Conservation (phyloP, 1,140 invertebrate genomes). For the Drosophila repletoides region DNA sequence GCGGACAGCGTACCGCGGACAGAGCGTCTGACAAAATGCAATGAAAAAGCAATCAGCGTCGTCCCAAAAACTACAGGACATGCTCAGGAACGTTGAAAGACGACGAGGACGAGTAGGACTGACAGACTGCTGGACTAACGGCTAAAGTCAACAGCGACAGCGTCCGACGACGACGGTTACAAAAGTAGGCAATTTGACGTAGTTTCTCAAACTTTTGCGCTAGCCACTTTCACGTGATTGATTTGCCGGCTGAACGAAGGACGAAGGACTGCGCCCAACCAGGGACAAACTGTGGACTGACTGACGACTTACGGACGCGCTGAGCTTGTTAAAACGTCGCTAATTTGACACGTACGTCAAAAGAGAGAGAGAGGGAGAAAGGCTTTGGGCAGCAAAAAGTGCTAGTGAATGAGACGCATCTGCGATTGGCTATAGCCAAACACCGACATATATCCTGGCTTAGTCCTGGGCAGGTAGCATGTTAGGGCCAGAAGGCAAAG, state of each 20-base stretch:
- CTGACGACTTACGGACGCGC: slow-evolving; percentile 15
- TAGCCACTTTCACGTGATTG: slow-evolving; percentile 68
- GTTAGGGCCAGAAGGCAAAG: neutral
- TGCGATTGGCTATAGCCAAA: slow-evolving; percentile 5
- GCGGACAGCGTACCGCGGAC: neutral
- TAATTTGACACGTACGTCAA: slow-evolving; percentile 75
- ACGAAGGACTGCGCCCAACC: neutral
- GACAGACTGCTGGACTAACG: too few species aligned
- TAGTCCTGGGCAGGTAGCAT: neutral
- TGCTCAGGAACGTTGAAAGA: neutral
- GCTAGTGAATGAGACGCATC: slow-evolving; percentile 9
- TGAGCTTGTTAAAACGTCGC: slow-evolving; percentile 73
- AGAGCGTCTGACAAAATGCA: slow-evolving; percentile 56
- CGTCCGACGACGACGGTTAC: slow-evolving; percentile 19
- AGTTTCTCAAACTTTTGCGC: slow-evolving; percentile 65
- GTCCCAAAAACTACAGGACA: slow-evolving; percentile 31
- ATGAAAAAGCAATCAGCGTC: slow-evolving; percentile 74
- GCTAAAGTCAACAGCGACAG: slow-evolving; percentile 33
- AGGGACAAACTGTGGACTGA: neutral
- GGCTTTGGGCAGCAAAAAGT: slow-evolving; percentile 17
- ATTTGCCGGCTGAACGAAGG: slow-evolving; percentile 45
- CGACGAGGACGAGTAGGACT: neutral
- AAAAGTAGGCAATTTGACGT: slow-evolving; percentile 71
- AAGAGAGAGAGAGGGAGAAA: too few species aligned
- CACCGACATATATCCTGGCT: neutral